phyloP scores from a whole-genome alignment of 1,140 invertebrate species.

The Drosophila ambigua region DNA sequence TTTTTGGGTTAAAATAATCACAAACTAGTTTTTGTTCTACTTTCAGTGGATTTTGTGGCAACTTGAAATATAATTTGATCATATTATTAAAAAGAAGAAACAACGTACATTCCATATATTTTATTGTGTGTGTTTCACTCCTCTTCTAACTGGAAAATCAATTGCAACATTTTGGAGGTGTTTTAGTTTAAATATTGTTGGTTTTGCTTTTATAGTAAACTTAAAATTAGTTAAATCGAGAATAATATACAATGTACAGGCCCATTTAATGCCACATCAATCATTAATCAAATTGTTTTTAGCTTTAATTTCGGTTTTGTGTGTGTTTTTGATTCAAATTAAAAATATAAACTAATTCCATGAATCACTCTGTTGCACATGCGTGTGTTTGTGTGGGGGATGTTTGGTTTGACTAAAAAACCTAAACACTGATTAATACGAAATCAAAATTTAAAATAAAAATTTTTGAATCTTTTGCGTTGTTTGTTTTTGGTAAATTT shows the following conservation, averaged over 20 bases:
- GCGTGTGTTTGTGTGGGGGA: neutral
- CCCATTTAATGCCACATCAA: conserved; percentile 38
- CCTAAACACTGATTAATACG: conserved; percentile 30
- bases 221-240: conserved; percentile 77
- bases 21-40: conserved; percentile 61
- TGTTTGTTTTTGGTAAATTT: conserved; percentile 39
- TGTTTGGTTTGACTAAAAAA: conserved; percentile 4
- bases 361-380: conserved; percentile 21
- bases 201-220: conserved; percentile 50
- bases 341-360: conserved; percentile 12
- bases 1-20: conserved; percentile 58
- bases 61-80: conserved; percentile 46
- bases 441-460: conserved; percentile 40
- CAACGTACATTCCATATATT: too few relatives aligned
- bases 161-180: conserved; percentile 23
- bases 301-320: conserved; percentile 25
- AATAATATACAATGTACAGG: conserved; percentile 60
- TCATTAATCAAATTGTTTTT: conserved; percentile 17
- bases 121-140: too few relatives aligned
- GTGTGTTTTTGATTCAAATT: neutral
- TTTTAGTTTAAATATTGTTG: conserved; percentile 1
- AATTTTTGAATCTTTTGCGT: conserved; percentile 28
- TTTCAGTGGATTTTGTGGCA: conserved; percentile 51
- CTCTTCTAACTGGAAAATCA: conserved; percentile 17
- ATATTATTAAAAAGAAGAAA: conserved; percentile 14